Evolutionary conservation across 2,888 invertebrate species (phyloP).

Genomic region (Steinernema scapterisci): DNA sequence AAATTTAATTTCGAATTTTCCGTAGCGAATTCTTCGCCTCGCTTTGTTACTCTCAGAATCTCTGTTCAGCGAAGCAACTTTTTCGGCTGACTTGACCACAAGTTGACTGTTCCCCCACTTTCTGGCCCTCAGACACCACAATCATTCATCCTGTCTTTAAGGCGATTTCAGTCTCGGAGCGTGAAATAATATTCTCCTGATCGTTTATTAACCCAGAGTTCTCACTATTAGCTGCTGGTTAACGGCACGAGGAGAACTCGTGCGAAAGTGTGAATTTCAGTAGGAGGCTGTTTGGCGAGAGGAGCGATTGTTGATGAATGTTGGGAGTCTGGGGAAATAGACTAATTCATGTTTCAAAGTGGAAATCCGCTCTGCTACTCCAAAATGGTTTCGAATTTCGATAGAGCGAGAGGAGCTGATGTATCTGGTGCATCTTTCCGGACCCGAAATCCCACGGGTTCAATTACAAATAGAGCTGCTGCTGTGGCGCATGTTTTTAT

Average conservation of each 20-base stretch:
- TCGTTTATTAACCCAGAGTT: not conserved
- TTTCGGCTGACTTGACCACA: too few relatives aligned
- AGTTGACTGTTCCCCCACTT: too few relatives aligned
- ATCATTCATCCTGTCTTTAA: too few relatives aligned
- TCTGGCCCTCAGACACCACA: too few relatives aligned
- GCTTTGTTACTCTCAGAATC: not conserved
- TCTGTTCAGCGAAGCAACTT: not conserved
- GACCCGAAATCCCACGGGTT: slow-evolving; percentile 41
- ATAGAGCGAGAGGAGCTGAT: slow-evolving; percentile 3
- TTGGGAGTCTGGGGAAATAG: slow-evolving; percentile 21
- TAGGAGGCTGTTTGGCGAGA: not conserved
- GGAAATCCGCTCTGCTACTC: slow-evolving; percentile 5
- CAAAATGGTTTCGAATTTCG: slow-evolving; percentile 26
- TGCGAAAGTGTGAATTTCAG: not conserved
- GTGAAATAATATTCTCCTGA: not conserved
- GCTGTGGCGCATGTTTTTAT: slow-evolving; percentile 29
- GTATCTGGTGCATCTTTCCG: slow-evolving; percentile 25
- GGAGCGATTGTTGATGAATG: not conserved
- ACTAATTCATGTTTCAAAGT: slow-evolving; percentile 33
- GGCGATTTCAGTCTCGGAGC: not conserved
- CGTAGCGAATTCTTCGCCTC: not conserved
- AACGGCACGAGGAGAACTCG: not conserved
- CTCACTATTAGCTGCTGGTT: slow-evolving; percentile 1
- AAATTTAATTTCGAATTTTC: slow-evolving; percentile 22
- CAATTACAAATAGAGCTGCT: slow-evolving; percentile 37